These are phyloP conservation scores for Diadegma fenestrale DNA, from an alignment of 2,888 invertebrate species.

Conservation along the genomic window DNA sequence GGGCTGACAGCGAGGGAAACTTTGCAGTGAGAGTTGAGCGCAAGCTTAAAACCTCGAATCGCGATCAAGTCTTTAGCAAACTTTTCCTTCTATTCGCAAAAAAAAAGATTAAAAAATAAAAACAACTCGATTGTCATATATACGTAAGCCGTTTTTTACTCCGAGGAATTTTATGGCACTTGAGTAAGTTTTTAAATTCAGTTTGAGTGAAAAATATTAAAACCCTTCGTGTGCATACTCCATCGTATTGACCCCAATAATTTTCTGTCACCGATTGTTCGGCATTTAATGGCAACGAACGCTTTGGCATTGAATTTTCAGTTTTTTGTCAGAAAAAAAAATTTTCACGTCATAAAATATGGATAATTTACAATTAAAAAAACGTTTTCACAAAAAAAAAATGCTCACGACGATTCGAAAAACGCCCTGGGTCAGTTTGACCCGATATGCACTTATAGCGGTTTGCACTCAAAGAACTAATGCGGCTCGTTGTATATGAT, in stretches of 20 bases:
- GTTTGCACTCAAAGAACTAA: too few species aligned
- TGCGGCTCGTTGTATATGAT: too few species aligned
- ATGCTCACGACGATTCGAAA: too few species aligned
- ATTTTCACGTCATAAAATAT: too few species aligned
- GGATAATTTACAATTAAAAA: too few species aligned
- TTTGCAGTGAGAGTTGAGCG: slow-evolving; percentile 54
- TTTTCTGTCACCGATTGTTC: too few species aligned
- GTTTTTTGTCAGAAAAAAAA: too few species aligned
- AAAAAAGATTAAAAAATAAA: slow-evolving; percentile 26
- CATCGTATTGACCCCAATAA: not conserved
- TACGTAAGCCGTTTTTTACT: not conserved
- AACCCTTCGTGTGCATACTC: not conserved
- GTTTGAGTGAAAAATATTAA: not conserved
- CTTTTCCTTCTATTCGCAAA: slow-evolving; percentile 27
- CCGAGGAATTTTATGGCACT: not conserved
- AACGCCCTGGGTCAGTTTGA: too few species aligned
- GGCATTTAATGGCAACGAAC: too few species aligned
- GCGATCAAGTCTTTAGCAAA: slow-evolving; percentile 55
- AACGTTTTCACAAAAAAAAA: too few species aligned
- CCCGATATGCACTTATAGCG: too few species aligned
- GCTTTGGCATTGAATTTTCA: too few species aligned
- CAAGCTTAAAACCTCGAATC: slow-evolving; percentile 58
- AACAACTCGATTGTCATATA: slow-evolving; percentile 31
- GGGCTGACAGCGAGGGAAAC: slow-evolving; percentile 35
- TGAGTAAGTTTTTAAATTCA: not conserved